Evolutionary conservation across 2,113 vertebrate species (phyloP).

Genomic region (Lepus timidus): DNA sequence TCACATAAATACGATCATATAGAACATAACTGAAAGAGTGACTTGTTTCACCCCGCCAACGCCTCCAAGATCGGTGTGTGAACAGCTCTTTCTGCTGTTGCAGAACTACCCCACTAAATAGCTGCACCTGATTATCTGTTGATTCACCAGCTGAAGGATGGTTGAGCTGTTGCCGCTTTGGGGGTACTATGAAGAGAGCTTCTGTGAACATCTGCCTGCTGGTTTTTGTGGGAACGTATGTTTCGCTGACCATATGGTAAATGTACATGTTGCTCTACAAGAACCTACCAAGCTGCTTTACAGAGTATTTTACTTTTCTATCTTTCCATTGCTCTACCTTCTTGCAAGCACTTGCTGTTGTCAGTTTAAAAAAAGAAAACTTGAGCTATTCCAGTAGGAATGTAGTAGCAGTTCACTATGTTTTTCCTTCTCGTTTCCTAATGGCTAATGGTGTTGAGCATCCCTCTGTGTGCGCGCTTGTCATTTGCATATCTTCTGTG

Average conservation of each 20-base stretch:
- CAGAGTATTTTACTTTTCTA: background rate
- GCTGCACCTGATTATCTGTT: background rate
- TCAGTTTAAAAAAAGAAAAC: background rate
- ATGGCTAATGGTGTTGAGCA: background rate
- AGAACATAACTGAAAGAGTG: background rate
- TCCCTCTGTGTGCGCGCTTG: background rate
- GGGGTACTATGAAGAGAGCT: background rate
- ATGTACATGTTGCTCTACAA: background rate
- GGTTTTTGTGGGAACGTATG: background rate
- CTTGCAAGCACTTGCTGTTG: background rate
- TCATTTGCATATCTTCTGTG: background rate
- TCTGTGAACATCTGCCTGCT: background rate
- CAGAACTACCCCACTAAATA: background rate
- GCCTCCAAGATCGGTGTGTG: background rate
- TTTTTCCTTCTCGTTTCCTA: conserved; percentile 15
- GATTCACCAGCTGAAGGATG: background rate
- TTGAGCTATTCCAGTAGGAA: background rate
- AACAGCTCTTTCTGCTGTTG: background rate
- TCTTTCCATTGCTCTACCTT: background rate
- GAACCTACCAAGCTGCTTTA: background rate
- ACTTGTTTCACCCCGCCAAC: background rate
- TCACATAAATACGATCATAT: background rate
- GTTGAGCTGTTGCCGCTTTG: background rate
- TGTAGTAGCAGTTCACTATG: background rate
- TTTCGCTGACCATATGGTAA: background rate